A percentile compares a stretch with the other conserved stretches of the same genome.
These are phyloP conservation scores for Parochlus steinenii DNA, from an alignment of 2,888 invertebrate genomes.

Conservation along the genomic window DNA sequence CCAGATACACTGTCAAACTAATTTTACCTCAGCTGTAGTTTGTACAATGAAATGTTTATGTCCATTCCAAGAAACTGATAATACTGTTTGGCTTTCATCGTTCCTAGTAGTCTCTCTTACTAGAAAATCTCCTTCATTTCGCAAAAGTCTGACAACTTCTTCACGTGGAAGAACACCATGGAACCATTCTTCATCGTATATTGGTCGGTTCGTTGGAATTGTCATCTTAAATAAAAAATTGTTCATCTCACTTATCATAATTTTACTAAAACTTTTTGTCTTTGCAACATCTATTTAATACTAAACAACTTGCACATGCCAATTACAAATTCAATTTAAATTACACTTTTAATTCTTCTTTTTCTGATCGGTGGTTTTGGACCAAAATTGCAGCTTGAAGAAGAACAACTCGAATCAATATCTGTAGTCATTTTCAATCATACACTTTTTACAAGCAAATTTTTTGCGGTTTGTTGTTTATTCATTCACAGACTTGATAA, in stretches of 20 bases:
- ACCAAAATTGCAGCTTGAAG: slow-evolving; percentile 18
- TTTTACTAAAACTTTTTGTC: not conserved
- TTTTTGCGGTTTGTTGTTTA: too few species aligned
- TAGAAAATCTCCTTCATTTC: slow-evolving; percentile 87
- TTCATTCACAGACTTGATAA: too few species aligned
- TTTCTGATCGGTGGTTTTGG: slow-evolving; percentile 26
- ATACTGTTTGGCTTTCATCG: slow-evolving; percentile 79
- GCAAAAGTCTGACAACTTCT: slow-evolving; percentile 80
- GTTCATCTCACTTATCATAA: not conserved
- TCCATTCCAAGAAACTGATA: slow-evolving; percentile 91
- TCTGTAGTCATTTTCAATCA: slow-evolving; percentile 8
- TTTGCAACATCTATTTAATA: not conserved
- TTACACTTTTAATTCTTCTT: slow-evolving; percentile 22
- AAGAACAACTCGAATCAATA: slow-evolving; percentile 21
- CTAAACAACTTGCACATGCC: slow-evolving; percentile 1
- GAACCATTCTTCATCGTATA: slow-evolving; percentile 92
- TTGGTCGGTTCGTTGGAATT: slow-evolving; percentile 41
- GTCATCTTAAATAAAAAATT: slow-evolving; percentile 22
- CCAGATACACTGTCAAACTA: slow-evolving; percentile 3
- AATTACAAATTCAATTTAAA: not conserved
- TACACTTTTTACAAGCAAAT: too few species aligned
- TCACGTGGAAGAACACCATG: slow-evolving; percentile 92
- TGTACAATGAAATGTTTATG: slow-evolving; percentile 97
- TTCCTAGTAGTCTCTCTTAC: slow-evolving; percentile 86
- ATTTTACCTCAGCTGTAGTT: slow-evolving; percentile 68